Base-by-base conservation (phyloP, 2,113 vertebrate genomes). In the Cololabis saira region DNA sequence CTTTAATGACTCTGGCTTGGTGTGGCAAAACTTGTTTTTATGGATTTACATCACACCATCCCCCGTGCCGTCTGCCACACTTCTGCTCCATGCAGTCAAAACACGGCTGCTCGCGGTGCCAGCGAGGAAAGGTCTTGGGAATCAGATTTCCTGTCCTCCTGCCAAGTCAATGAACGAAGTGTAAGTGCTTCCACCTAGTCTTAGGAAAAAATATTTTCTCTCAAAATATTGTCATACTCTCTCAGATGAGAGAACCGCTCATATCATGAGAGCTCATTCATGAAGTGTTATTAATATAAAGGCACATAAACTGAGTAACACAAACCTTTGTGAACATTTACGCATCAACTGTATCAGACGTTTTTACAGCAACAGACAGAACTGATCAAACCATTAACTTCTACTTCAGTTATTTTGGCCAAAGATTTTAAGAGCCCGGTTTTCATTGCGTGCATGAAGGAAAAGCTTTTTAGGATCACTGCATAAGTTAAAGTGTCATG, bases 1-100 rank as follows among this genome's bases (percentile, higher is more conserved):
- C 74, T 67, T 52, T 55, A 77, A 61, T 71, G 73, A 73, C 60
- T 84, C 57, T 54, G 61, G 52, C 81, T 80, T 63, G 67, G 51
- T 61, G 55, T 51, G 51, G 74, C 41, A 4, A 3, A 21, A 18
- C 44, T 67, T 75, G 37, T 76, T 71, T 77, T 50, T 55, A 50
- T 68, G 40, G 62, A 33, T 78, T 67, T 76, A 60, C 66, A 71
- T 65, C 22, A 58, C 67, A 71, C 55, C 61, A 52, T 61, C 30
- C 53, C 37, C 50, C 14, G 6, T 55, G 55, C 12, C 37, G 40
- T 24, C 12, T 60, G 61, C 71, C 69, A 72, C 54, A 73, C 64
- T 67, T 58, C 5, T n/a, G 8, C 27, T 51, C 17, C 19, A 8
- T 2, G 3, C 49, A 63, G 66, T 59, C 68, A 71, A 73, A 76